Percentiles rank a stretch among this genome's conserved stretches.
Conservation (phyloP, 2,888 invertebrate species). For the Lepidochitona cinerea region DNA sequence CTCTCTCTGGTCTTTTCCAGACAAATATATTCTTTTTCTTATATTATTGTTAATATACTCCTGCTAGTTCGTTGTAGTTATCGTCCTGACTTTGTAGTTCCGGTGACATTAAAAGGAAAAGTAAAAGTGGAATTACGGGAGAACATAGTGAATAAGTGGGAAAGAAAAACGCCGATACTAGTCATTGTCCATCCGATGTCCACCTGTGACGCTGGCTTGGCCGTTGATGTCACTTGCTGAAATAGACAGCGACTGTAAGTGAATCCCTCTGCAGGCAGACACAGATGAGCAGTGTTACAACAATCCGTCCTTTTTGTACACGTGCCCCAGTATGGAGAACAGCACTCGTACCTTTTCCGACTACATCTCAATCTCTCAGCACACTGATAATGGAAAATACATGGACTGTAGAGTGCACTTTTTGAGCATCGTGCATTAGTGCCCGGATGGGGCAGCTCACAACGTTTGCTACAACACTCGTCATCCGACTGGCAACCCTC, state of each 20-base stretch:
- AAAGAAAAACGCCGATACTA: neutral
- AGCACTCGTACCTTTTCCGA: slow-evolving; percentile 43
- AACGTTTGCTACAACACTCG: slow-evolving; percentile 52
- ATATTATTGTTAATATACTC: no score
- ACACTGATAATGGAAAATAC: slow-evolving; percentile 54
- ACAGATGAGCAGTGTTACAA: slow-evolving; percentile 45
- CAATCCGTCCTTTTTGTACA: slow-evolving; percentile 45
- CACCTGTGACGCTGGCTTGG: neutral
- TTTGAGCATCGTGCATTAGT: slow-evolving; percentile 44
- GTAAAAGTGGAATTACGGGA: neutral
- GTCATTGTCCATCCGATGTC: neutral
- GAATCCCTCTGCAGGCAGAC: slow-evolving; percentile 44
- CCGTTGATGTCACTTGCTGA: neutral
- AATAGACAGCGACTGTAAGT: slow-evolving; percentile 49
- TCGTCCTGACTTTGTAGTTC: neutral
- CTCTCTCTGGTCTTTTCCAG: no score
- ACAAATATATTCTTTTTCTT: no score
- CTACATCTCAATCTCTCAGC: slow-evolving; percentile 46
- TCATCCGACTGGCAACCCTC: slow-evolving; percentile 43
- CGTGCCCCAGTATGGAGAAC: slow-evolving; percentile 55
- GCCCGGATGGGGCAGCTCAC: slow-evolving; percentile 46
- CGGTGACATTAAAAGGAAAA: neutral
- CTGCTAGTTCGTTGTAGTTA: no score
- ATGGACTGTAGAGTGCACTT: slow-evolving; percentile 43
- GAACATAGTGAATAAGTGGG: neutral